phyloP scores from a whole-genome alignment of 2,888 invertebrate genomes.

The Pandemis corylana region DNA sequence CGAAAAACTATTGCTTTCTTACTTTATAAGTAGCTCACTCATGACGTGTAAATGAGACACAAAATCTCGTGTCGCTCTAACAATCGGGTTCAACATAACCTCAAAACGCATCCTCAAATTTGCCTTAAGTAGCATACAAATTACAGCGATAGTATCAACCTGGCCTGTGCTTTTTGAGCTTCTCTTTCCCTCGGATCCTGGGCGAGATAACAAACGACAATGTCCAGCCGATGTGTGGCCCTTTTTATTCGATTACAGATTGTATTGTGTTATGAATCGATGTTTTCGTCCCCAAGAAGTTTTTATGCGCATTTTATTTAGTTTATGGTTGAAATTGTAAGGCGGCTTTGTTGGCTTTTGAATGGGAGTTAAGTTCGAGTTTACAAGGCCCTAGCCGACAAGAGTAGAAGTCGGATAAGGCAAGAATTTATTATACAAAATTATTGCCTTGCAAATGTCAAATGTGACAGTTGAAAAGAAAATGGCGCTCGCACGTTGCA shows the following conservation, averaged over 20 bases:
- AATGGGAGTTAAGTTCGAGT: constrained; percentile 8
- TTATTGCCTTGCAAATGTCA: no score
- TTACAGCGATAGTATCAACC: constrained; percentile 22
- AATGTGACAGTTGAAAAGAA: no score
- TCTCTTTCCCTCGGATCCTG: constrained; percentile 65
- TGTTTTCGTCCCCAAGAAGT: constrained; percentile 72
- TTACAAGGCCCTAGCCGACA: background rate
- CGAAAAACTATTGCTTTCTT: no score
- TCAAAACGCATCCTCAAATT: constrained; percentile 13
- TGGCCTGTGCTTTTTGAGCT: constrained; percentile 50
- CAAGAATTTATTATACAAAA: background rate
- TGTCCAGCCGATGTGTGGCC: constrained; percentile 73
- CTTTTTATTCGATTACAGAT: constrained; percentile 77
- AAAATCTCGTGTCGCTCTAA: no score
- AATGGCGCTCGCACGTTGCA: no score
- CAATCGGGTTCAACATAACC: background rate
- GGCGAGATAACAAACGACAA: constrained; percentile 74
- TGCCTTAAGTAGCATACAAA: constrained; percentile 36
- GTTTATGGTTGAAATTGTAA: constrained; percentile 60
- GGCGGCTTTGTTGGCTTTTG: constrained; percentile 57
- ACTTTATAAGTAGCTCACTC: no score
- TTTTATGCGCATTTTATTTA: constrained; percentile 66
- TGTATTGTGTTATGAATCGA: constrained; percentile 83
- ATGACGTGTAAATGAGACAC: no score
- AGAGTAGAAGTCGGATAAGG: background rate